Evolutionary conservation across 2,113 vertebrate species (phyloP).

Genomic region (Caranx melampygus): DNA sequence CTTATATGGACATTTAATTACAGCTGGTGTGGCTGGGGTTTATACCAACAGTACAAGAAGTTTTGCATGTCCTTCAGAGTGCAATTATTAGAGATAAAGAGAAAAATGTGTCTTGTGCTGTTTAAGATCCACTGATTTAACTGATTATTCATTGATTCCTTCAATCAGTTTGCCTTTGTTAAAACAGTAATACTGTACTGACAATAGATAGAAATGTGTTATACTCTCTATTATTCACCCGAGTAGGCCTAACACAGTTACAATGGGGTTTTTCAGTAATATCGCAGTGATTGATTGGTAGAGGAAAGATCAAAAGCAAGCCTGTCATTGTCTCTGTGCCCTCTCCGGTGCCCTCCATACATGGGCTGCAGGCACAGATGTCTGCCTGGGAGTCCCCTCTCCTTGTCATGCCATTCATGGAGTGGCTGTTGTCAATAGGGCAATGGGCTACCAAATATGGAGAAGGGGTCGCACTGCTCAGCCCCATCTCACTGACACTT

Average conservation of each 20-base stretch:
- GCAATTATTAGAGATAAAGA: neutral
- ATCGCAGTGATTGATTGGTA: constrained; percentile 14
- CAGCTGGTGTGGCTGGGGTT: neutral
- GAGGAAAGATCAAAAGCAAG: constrained; percentile 47
- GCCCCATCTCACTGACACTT: constrained; percentile 47
- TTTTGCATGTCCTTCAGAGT: neutral
- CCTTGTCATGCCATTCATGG: constrained; percentile 89
- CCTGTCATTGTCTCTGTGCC: constrained; percentile 46
- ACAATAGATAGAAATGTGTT: neutral
- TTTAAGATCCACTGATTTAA: neutral
- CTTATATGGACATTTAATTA: constrained; percentile 2
- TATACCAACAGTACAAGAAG: neutral
- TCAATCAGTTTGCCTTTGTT: neutral
- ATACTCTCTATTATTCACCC: neutral
- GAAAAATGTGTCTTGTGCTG: neutral
- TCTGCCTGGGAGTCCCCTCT: constrained; percentile 71
- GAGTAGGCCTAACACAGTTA: neutral
- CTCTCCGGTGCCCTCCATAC: constrained; percentile 81
- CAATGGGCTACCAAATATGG: constrained; percentile 89
- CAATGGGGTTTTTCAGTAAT: neutral
- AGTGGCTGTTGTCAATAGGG: constrained; percentile 82
- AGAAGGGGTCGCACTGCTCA: constrained; percentile 80
- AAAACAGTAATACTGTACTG: neutral
- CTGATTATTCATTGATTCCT: neutral
- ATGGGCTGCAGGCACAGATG: constrained; percentile 80